Percentiles rank a stretch among this genome's conserved stretches.
Evolutionary conservation across 2,113 vertebrate species (phyloP).

Genomic region (Ailuropoda melanoleuca): DNA sequence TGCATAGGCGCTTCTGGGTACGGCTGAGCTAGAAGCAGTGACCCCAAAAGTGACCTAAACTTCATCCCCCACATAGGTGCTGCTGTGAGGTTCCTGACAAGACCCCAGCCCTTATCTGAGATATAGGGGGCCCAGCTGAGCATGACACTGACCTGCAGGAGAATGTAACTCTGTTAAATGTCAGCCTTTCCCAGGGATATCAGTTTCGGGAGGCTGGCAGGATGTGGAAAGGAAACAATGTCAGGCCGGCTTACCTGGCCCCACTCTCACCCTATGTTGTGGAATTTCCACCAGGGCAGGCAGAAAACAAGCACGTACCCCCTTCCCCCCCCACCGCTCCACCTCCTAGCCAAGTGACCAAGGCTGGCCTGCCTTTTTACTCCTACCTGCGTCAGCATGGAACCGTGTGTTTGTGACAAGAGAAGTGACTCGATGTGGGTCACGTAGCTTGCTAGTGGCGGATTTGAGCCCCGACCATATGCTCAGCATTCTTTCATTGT

Average conservation of each 20-base stretch:
- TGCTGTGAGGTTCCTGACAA: neutral
- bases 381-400: neutral
- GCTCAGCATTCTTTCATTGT: neutral
- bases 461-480: neutral
- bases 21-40: neutral
- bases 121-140: neutral
- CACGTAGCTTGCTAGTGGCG: neutral
- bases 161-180: neutral
- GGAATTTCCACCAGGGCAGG: neutral
- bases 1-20: neutral
- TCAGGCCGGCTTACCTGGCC: neutral
- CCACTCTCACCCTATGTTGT: neutral
- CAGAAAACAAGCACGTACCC: neutral
- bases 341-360: neutral
- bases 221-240: neutral
- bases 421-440: neutral
- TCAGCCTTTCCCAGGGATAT: conserved; percentile 71
- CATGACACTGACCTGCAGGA: accelerated
- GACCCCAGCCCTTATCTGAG: neutral
- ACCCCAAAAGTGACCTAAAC: neutral
- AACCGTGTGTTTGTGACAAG: accelerated
- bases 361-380: neutral
- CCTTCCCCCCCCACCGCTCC: accelerated
- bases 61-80: neutral
- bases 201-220: conserved; percentile 29